Conservation (phyloP, 2,888 invertebrate genomes). For the Melanostoma mellinum region DNA sequence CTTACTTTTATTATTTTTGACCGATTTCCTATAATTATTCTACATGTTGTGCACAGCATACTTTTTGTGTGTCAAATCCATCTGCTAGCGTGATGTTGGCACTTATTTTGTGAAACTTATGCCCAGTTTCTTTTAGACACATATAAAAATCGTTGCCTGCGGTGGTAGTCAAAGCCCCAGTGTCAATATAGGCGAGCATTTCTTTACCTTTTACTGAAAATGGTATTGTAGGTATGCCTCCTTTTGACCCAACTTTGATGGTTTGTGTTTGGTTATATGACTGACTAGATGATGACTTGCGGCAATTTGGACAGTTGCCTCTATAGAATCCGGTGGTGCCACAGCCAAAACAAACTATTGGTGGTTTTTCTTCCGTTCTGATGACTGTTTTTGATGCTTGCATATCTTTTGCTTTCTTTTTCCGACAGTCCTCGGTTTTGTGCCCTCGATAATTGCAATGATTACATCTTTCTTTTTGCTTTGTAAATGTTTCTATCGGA, state of each 20-base stretch:
- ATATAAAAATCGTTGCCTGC: not conserved
- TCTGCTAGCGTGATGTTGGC: not conserved
- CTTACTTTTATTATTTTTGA: not conserved
- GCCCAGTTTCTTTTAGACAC: conserved; percentile 1
- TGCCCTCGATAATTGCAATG: not conserved
- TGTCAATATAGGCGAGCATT: conserved; percentile 10
- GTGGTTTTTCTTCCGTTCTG: not conserved
- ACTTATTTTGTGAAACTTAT: not conserved
- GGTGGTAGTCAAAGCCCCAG: no score
- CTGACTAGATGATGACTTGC: no score
- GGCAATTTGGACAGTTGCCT: not conserved
- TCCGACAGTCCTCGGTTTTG: not conserved
- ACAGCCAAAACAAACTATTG: conserved; percentile 9
- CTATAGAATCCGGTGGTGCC: conserved; percentile 4
- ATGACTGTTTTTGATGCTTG: not conserved
- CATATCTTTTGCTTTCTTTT: not conserved
- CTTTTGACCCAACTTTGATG: no score
- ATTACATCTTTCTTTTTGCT: not conserved
- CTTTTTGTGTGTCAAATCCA: not conserved
- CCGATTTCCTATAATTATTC: not conserved
- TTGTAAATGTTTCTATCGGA: not conserved
- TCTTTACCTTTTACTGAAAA: no score
- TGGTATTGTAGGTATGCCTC: no score
- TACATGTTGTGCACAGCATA: not conserved
- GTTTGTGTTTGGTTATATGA: no score